phyloP scores from a whole-genome alignment of 2,888 invertebrate genomes.

The Graphium colonna region DNA sequence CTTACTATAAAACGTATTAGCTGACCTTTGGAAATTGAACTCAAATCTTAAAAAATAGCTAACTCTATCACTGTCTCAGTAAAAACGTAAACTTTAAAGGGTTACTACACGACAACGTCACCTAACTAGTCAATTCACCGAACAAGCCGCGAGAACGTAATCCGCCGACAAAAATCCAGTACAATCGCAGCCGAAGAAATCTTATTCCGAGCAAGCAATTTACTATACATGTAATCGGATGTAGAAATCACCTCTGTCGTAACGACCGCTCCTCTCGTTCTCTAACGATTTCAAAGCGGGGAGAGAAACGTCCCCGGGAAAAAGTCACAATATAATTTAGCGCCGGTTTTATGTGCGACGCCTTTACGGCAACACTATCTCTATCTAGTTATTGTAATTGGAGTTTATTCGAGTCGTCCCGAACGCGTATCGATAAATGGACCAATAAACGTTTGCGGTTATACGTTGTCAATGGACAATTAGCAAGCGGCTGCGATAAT shows the following conservation, averaged over 20 bases:
- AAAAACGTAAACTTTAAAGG: no score
- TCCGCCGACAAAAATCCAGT: conserved; percentile 12
- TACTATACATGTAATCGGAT: conserved; percentile 25
- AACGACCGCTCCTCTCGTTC: conserved; percentile 34
- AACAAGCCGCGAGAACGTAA: background rate
- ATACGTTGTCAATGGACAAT: conserved; percentile 25
- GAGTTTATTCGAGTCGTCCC: conserved; percentile 3
- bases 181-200: conserved; percentile 20
- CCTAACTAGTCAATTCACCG: background rate
- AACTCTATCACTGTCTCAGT: no score
- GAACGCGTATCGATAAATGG: conserved; percentile 16
- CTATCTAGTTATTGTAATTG: conserved; percentile 16
- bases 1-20: no score
- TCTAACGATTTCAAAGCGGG: conserved; percentile 44
- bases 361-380: conserved; percentile 12
- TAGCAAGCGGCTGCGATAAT: conserved; percentile 17
- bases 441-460: conserved; percentile 16
- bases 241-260: conserved; percentile 26
- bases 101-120: background rate
- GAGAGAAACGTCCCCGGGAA: conserved; percentile 54
- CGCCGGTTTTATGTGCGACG: conserved; percentile 40
- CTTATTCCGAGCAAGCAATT: conserved; percentile 20
- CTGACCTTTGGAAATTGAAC: no score
- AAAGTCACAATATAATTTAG: conserved; percentile 49
- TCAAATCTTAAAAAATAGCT: no score